Evolutionary conservation across 2,113 vertebrate genomes (phyloP).

Genomic region (Oxyruncus cristatus): DNA sequence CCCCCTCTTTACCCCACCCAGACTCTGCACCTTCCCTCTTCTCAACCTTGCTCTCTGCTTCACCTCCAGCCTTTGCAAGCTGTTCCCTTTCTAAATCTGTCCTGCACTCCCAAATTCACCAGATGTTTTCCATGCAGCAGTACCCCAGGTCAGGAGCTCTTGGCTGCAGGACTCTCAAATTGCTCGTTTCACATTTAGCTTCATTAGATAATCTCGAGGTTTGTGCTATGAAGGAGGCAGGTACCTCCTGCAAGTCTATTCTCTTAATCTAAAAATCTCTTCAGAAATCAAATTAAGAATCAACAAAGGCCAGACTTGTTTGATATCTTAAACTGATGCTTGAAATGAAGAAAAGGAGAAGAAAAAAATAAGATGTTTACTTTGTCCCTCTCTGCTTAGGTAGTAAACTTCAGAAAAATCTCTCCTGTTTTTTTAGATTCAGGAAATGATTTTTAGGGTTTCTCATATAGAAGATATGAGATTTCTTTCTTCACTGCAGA

Average conservation of each 20-base stretch:
- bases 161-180: not conserved
- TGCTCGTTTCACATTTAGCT: not conserved
- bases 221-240: not conserved
- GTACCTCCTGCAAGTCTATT: not conserved
- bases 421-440: not conserved
- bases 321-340: not conserved
- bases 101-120: not conserved
- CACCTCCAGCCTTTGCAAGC: slow-evolving; percentile 1
- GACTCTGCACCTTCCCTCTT: not conserved
- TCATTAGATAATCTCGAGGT: not conserved
- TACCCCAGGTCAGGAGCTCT: not conserved
- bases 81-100: slow-evolving; percentile 30
- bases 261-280: not conserved
- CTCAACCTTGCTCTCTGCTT: not conserved
- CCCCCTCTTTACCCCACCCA: not conserved
- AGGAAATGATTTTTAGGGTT: not conserved
- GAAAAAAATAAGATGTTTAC: not conserved
- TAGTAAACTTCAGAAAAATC: not conserved
- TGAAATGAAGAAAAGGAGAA: not conserved
- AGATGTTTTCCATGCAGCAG: slow-evolving; percentile 22
- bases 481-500: not conserved
- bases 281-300: not conserved
- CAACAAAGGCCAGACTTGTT: not conserved
- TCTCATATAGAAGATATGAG: not conserved
- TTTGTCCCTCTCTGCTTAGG: not conserved